These are phyloP conservation scores for Himalopsyche tibetana DNA, from an alignment of 2,888 invertebrate genomes.

Conservation along the genomic window DNA sequence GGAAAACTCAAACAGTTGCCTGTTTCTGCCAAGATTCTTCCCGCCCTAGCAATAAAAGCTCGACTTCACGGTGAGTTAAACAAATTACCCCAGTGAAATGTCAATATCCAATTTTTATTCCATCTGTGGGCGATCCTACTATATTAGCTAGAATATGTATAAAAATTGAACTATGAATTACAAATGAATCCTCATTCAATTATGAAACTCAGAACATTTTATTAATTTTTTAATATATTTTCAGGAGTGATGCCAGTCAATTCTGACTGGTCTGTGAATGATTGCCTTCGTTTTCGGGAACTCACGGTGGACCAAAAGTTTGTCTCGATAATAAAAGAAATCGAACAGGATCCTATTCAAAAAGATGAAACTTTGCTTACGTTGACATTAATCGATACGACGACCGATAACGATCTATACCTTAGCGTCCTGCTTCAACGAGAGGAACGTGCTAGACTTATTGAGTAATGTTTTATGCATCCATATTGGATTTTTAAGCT, in stretches of 20 bases:
- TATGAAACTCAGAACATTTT: too few species aligned
- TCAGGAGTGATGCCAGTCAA: constrained; percentile 77
- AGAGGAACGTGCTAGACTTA: constrained; percentile 77
- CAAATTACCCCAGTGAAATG: not conserved
- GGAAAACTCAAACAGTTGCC: constrained; percentile 72
- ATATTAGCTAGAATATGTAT: too few species aligned
- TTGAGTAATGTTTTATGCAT: too few species aligned
- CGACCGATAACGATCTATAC: constrained; percentile 81
- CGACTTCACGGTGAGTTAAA: constrained; percentile 77
- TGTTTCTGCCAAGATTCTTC: constrained; percentile 77
- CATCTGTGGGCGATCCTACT: too few species aligned
- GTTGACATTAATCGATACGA: constrained; percentile 84
- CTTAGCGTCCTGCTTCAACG: constrained; percentile 81
- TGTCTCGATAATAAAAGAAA: constrained; percentile 81
- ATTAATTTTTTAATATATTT: not conserved
- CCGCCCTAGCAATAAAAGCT: constrained; percentile 82
- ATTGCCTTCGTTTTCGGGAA: constrained; percentile 84
- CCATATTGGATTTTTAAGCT: too few species aligned
- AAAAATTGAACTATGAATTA: too few species aligned
- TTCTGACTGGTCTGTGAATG: constrained; percentile 84
- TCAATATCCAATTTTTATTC: too few species aligned
- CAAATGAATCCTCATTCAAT: too few species aligned
- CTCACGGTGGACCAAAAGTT: constrained; percentile 83
- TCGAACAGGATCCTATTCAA: constrained; percentile 79
- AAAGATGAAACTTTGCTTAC: constrained; percentile 80